A percentile compares a stretch with the other conserved stretches of the same genome.
These are phyloP conservation scores for Tetraodon nigroviridis DNA, from an alignment of 2,113 vertebrate species.

Conservation along the genomic window DNA sequence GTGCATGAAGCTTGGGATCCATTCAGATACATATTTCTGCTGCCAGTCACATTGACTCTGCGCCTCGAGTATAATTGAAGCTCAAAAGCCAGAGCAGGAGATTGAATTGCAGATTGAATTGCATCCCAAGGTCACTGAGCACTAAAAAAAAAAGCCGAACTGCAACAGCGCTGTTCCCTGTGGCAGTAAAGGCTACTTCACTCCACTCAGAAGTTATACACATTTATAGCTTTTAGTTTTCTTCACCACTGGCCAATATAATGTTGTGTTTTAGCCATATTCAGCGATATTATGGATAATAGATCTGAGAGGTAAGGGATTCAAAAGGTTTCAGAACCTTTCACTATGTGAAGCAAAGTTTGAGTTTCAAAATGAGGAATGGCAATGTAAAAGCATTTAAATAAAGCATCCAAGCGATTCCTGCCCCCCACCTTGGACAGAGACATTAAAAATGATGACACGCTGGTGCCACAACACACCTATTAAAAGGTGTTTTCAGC, in stretches of 20 bases:
- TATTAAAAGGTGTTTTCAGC: neutral
- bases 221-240: constrained; percentile 30
- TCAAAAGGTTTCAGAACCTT: too few species aligned
- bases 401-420: neutral
- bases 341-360: neutral
- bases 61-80: constrained; percentile 61
- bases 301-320: too few species aligned
- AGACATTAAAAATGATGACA: neutral
- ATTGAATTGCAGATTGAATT: constrained; percentile 67
- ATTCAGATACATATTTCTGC: constrained; percentile 38
- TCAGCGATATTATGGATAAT: neutral
- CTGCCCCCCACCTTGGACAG: neutral
- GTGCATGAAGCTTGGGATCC: constrained; percentile 6
- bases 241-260: constrained; percentile 20
- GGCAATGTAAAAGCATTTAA: neutral
- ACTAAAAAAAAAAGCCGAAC: constrained; percentile 34
- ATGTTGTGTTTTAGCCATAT: constrained; percentile 13
- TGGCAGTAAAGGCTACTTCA: constrained; percentile 1
- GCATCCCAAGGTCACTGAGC: constrained; percentile 65
- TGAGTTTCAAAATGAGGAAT: neutral
- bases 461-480: neutral
- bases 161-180: constrained; percentile 24
- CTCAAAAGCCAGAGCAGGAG: constrained; percentile 43
- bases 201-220: constrained; percentile 27
- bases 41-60: constrained; percentile 58